Evolutionary conservation across 2,888 invertebrate species (phyloP).

Genomic region (Clanis bilineata): DNA sequence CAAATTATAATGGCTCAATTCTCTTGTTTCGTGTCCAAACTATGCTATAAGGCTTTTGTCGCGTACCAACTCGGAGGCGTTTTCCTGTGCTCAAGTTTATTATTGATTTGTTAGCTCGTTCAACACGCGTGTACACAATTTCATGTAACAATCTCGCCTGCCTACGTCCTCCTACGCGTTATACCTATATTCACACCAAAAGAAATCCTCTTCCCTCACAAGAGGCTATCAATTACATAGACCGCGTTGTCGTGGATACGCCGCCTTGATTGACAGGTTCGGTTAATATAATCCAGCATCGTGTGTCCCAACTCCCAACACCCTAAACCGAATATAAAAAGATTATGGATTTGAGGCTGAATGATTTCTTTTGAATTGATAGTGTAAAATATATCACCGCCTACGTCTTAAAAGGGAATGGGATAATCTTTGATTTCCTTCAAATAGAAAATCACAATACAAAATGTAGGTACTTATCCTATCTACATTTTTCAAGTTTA

Average conservation of each 20-base stretch:
- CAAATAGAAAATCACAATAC: neutral
- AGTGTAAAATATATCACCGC: constrained; percentile 46
- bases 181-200: constrained; percentile 18
- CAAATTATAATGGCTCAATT: constrained; percentile 53
- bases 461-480: neutral
- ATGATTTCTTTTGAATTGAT: constrained; percentile 53
- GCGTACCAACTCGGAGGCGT: constrained; percentile 37
- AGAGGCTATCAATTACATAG: constrained; percentile 64
- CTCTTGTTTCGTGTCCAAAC: constrained; percentile 43
- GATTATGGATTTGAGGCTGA: constrained; percentile 51
- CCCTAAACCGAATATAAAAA: constrained; percentile 50
- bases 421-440: constrained; percentile 31
- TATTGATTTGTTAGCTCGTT: constrained; percentile 42
- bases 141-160: constrained; percentile 20
- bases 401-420: constrained; percentile 46
- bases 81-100: constrained; percentile 20
- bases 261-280: constrained; percentile 64
- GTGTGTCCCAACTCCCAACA: constrained; percentile 37
- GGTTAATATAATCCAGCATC: constrained; percentile 52
- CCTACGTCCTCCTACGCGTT: constrained; percentile 31
- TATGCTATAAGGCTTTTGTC: constrained; percentile 43
- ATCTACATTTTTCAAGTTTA: neutral
- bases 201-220: constrained; percentile 40
- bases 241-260: constrained; percentile 55
- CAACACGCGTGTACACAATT: constrained; percentile 23